Evolutionary conservation across 2,888 invertebrate species (phyloP).

Genomic region (Salpingus planirostris): DNA sequence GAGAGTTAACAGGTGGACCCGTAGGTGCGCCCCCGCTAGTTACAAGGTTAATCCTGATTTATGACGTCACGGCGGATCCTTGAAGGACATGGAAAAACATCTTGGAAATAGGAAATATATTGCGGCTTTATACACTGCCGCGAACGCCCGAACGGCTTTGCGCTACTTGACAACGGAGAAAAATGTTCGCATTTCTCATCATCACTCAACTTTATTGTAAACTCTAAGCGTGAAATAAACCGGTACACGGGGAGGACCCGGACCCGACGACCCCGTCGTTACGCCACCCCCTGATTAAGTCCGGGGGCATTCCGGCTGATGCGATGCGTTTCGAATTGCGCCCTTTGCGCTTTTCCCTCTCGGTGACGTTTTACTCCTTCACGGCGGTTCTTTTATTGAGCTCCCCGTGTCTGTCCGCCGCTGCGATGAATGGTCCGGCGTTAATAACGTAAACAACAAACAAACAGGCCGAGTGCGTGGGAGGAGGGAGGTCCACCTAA

Average conservation of each 20-base stretch:
- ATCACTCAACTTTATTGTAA: slow-evolving; percentile 34
- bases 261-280: no score
- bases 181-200: slow-evolving; percentile 34
- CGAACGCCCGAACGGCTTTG: slow-evolving; percentile 26
- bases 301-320: slow-evolving; percentile 19
- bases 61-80: slow-evolving; percentile 29
- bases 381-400: slow-evolving; percentile 37
- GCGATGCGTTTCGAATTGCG: slow-evolving; percentile 31
- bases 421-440: slow-evolving; percentile 33
- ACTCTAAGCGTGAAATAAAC: slow-evolving; percentile 29
- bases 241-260: slow-evolving; percentile 20
- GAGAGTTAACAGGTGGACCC: no score
- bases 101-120: slow-evolving; percentile 33
- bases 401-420: slow-evolving; percentile 34
- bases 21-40: no score
- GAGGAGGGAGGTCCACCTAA: slow-evolving; percentile 13
- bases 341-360: slow-evolving; percentile 24
- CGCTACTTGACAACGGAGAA: slow-evolving; percentile 31
- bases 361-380: slow-evolving; percentile 31
- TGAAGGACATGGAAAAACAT: slow-evolving; percentile 32
- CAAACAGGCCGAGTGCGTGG: slow-evolving; percentile 17
- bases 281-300: no score
- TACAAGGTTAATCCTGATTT: slow-evolving; percentile 35
- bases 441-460: slow-evolving; percentile 36
- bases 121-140: slow-evolving; percentile 30